A percentile compares a stretch with the other conserved stretches of the same genome.
These are phyloP conservation scores for Paracyclopina nana DNA, from an alignment of 1,140 invertebrate genomes.

Conservation along the genomic window DNA sequence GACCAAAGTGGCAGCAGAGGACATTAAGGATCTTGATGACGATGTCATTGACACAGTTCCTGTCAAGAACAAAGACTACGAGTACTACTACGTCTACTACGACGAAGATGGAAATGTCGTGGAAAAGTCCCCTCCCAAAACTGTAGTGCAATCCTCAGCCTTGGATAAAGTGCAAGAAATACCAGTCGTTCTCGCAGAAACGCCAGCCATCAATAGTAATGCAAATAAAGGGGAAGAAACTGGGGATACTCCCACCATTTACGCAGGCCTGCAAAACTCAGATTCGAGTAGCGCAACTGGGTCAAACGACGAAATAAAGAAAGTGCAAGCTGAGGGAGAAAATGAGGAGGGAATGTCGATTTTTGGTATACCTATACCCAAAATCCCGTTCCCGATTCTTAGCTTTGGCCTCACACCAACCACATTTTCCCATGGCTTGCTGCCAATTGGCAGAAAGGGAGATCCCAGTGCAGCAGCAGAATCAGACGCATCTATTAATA, in stretches of 20 bases:
- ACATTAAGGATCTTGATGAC: no score
- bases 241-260: slow-evolving; percentile 21
- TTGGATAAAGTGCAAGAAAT: slow-evolving; percentile 7
- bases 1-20: no score
- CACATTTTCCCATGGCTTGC: not conserved
- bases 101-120: slow-evolving; percentile 6
- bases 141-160: not conserved
- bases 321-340: not conserved
- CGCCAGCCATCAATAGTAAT: not conserved
- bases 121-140: not conserved
- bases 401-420: slow-evolving; percentile 10
- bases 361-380: slow-evolving; percentile 14
- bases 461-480: not conserved
- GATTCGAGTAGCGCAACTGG: not conserved
- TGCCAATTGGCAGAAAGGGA: slow-evolving; percentile 9
- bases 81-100: slow-evolving; percentile 12
- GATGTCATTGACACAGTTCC: no score
- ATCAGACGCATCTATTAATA: not conserved
- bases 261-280: slow-evolving; percentile 16
- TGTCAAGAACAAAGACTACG: no score
- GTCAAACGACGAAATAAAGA: not conserved
- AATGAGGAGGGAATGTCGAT: slow-evolving; percentile 4
- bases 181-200: not conserved
- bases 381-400: slow-evolving; percentile 1
- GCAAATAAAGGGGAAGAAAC: no score